These are phyloP conservation scores for Cydia fagiglandana DNA, from an alignment of 1,140 invertebrate species.

Conservation along the genomic window DNA sequence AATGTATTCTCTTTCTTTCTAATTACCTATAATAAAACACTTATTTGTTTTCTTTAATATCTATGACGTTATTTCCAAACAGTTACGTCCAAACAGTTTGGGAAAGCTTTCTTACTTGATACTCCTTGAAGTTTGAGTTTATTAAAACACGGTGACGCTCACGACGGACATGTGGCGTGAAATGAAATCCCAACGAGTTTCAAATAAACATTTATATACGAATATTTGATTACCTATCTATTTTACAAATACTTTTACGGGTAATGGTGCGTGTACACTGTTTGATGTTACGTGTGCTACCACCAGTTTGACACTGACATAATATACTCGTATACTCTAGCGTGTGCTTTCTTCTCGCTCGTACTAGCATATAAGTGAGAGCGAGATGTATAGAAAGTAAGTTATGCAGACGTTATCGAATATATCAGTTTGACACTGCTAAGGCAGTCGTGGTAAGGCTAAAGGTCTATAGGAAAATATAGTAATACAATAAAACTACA, in stretches of 20 bases:
- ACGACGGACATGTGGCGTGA: background rate
- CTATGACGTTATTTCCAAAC: background rate
- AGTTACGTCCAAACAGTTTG: background rate
- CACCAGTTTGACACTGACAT: too few species aligned
- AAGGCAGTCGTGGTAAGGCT: too few species aligned
- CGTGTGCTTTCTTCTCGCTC: too few species aligned
- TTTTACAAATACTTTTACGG: constrained; percentile 68
- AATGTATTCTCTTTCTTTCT: too few species aligned
- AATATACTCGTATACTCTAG: too few species aligned
- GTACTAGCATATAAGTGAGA: too few species aligned
- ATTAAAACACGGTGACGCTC: background rate
- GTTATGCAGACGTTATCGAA: too few species aligned
- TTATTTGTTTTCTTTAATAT: background rate
- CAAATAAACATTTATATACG: constrained; percentile 66
- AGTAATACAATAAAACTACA: constrained; percentile 30
- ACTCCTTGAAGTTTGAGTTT: constrained; percentile 17
- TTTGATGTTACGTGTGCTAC: constrained; percentile 47
- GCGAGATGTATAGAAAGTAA: too few species aligned
- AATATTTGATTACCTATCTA: constrained; percentile 53
- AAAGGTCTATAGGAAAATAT: constrained; percentile 24
- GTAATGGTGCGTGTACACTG: constrained; percentile 66
- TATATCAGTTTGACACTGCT: too few species aligned
- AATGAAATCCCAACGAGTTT: constrained; percentile 67
- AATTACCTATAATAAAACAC: too few species aligned
- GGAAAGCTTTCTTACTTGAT: background rate